Percentiles rank a stretch among this genome's conserved stretches.
Conservation (phyloP, 2,797 vertebrate species). For the Sylvilagus floridanus region DNA sequence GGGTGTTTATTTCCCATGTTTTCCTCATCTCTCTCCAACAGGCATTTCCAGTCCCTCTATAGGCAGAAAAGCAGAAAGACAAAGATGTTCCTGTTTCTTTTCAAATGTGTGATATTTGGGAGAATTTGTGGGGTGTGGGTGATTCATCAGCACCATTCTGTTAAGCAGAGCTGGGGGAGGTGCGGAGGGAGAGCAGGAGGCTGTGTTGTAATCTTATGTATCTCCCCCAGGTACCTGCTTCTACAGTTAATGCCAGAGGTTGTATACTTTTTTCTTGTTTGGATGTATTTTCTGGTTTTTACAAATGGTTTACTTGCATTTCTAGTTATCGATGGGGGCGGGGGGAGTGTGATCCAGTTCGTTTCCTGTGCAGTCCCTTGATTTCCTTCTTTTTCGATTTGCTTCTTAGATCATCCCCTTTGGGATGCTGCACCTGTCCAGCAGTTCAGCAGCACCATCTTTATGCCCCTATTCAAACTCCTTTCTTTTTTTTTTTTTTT, state of each 20-base stretch:
- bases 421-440: background rate
- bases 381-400: background rate
- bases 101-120: slow-evolving; percentile 25
- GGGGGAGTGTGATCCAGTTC: background rate
- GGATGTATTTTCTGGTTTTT: background rate
- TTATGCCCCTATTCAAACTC: no score
- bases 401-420: background rate
- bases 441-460: background rate
- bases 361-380: background rate
- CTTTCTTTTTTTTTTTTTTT: no score
- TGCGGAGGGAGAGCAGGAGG: background rate
- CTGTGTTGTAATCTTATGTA: background rate
- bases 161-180: background rate
- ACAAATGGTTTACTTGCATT: background rate
- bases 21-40: background rate
- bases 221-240: background rate
- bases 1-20: background rate
- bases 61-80: background rate
- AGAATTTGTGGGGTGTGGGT: slow-evolving; percentile 2
- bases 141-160: background rate
- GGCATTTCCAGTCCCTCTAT: background rate
- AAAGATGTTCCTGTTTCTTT: slow-evolving; percentile 12
- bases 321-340: background rate
- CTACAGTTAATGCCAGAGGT: background rate
- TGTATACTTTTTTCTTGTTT: slow-evolving; percentile 19